Evolutionary conservation across 2,797 vertebrate genomes (phyloP), one percentile per base, ranked within the genome.

Genomic region (Leuciscus waleckii): DNA sequence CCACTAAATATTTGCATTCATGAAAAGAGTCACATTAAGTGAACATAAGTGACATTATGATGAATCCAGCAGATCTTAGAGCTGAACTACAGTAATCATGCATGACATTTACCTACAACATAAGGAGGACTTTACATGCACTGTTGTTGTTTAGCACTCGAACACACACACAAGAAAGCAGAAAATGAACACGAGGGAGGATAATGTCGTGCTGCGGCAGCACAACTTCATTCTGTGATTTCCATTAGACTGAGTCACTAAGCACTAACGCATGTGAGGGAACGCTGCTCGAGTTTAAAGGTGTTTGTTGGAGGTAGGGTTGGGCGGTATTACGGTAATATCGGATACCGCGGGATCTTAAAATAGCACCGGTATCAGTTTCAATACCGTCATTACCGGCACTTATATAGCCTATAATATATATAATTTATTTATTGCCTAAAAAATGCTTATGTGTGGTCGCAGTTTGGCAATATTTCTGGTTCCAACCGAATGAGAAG

Each of bases 1-100:
- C 49, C n/a, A 61, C 43, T 39, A 58, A 87, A 82, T 68, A 77
- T 85, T 87, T 87, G 78, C 43, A 84, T 89, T 82, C 39, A n/a
- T 58, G 58, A 78, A 58, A 79, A 73, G n/a, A n/a, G 39, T 7
- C 8, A 16, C 39, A n/a, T n/a, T n/a, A n/a, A n/a, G n/a, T n/a
- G n/a, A n/a, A n/a, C n/a, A n/a, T n/a, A n/a, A n/a, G 17, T 80
- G 84, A 73, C 68, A 74, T 46, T 8, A 54, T 65, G 68, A 80
- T 65, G 76, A 85, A 85, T 85, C 3, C 9, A 61, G 65, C 65
- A 70, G 51, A 84, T 83, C 83, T 58, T 13, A 46, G 63, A 58
- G 39, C 61, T 51, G 29, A 83, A 75, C 56, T 83, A 54, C 58
- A 76, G 73, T 83, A 54, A 83, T 83, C 73, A 77, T 10, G 61